Base-by-base conservation (phyloP, 2,113 vertebrate genomes). In the Chaetodon trifascialis region DNA sequence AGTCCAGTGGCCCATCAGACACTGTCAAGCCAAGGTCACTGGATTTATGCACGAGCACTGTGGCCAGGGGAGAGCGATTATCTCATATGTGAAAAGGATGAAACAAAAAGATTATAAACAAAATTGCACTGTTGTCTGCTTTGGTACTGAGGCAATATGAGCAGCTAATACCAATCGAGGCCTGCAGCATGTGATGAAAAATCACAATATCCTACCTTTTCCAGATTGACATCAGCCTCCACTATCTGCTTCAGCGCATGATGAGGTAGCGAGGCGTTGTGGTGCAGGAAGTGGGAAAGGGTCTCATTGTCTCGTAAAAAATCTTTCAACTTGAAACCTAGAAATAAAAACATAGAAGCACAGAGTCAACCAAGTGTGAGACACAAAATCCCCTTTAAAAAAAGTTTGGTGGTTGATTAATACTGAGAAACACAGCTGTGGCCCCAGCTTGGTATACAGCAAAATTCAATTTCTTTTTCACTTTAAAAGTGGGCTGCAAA, bases 261-360 rank as follows among this genome's bases (percentile, higher is more conserved):
- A 36, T 54, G 92, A 47, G 97, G 95, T 83, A 99, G 92, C 30
- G 97, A 97, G 15, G 96, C 91, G 19, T 98, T 98, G 71, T 93
- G 93, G 80, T 92, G 90, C 52, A 99, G 95, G 92, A 99, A 99
- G 72, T 92, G 95, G 66, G 98, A 98, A 68, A 99, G 94, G 0
- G 97, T 97, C 93, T 99, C 98, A 4, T 97, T 95, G 89, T 97
- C 96, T 85, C 87, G 83, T 83, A 99, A 93, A 78, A 99, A 99
- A 94, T 99, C 96, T 88, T 94, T 96, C 92, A 99, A 94, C 88
- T 97, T 99, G 92, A 99, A 94, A 79, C 93, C 98, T 99, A 84
- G 16, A 73, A 34, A 17, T n/a, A 25, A 42, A 54, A 54, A 1
- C 10, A 62, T 1, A 25, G 7, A 83, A 8, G 38, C 42, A 59